Conservation (phyloP, 2,113 vertebrate species). For the Dasypus novemcinctus region DNA sequence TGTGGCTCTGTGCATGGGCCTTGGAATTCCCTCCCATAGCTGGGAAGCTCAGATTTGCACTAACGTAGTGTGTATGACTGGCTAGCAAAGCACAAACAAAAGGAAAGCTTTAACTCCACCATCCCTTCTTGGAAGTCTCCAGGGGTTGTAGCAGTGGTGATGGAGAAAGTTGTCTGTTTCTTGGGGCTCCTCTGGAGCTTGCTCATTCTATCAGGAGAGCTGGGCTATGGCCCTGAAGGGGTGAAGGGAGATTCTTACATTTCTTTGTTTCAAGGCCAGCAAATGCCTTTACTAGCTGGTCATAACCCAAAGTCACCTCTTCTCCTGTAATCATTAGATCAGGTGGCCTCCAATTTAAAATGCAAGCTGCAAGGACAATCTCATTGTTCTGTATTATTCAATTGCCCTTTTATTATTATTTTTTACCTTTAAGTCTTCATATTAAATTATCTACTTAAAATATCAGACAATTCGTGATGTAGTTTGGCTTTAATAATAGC, state of each 20-base stretch:
- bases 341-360: neutral
- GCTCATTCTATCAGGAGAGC: neutral
- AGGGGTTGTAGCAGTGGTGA: neutral
- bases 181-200: neutral
- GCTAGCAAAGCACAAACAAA: neutral
- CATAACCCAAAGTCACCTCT: neutral
- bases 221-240: neutral
- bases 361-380: neutral
- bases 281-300: neutral
- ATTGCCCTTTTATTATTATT: neutral
- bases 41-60: neutral
- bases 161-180: neutral
- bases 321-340: neutral
- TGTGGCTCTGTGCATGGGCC: rapidly evolving
- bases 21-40: neutral
- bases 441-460: neutral
- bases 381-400: neutral
- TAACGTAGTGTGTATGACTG: neutral
- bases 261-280: neutral
- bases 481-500: neutral
- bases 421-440: neutral
- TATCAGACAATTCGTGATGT: neutral
- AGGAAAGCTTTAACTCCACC: neutral
- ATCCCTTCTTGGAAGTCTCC: neutral
- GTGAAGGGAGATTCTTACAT: neutral